phyloP scores from a whole-genome alignment of 2,797 vertebrate species.

The Centroberyx gerrardi region DNA sequence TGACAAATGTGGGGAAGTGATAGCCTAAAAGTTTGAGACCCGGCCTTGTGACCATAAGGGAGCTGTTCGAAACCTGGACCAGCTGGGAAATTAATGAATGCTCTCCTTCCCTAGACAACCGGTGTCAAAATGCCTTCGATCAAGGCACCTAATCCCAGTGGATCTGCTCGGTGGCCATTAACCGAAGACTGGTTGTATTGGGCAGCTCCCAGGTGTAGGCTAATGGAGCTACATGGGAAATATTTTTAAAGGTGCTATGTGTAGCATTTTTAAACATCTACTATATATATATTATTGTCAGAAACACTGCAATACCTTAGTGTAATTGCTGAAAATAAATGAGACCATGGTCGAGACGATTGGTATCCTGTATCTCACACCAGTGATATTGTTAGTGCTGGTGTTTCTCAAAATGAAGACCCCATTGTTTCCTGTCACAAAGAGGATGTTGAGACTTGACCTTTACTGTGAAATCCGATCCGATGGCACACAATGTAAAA shows the following conservation, averaged over 20 bases:
- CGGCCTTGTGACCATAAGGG: background rate
- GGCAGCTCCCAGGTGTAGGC: slow-evolving; percentile 25
- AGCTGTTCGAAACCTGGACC: slow-evolving; percentile 11
- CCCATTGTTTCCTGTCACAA: no score
- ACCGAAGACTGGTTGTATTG: slow-evolving; percentile 13
- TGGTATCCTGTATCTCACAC: slow-evolving; percentile 19
- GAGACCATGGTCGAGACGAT: slow-evolving; percentile 1
- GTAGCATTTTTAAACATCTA: slow-evolving; percentile 40
- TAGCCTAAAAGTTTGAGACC: background rate
- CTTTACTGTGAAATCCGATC: no score
- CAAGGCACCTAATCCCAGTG: slow-evolving; percentile 26
- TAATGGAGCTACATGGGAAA: slow-evolving; percentile 29
- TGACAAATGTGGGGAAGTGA: slow-evolving; percentile 2
- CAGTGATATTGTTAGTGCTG: background rate
- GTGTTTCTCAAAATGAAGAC: no score
- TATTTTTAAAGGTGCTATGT: background rate
- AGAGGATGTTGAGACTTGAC: no score
- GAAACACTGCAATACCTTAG: no score
- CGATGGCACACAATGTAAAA: no score
- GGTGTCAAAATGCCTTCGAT: slow-evolving; percentile 46
- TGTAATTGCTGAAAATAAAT: no score
- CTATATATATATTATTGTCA: background rate
- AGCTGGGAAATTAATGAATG: slow-evolving; percentile 4
- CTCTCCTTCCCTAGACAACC: slow-evolving; percentile 27
- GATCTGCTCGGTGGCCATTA: slow-evolving; percentile 45